Evolutionary conservation across 2,113 vertebrate species (phyloP).

Genomic region (Prionailurus viverrinus): DNA sequence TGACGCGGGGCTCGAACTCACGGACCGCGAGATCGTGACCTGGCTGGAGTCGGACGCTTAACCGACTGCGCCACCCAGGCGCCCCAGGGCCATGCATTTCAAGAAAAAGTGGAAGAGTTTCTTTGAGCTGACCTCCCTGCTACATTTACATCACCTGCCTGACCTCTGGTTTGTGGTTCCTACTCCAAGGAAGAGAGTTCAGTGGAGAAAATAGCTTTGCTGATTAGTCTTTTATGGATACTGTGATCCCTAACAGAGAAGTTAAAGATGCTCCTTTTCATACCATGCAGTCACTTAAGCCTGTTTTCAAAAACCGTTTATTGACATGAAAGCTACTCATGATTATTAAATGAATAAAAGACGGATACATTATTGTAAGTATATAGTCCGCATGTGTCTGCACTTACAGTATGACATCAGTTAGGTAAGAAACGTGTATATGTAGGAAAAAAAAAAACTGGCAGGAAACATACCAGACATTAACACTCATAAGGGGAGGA

Average conservation of each 20-base stretch:
- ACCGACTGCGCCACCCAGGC: too few species aligned
- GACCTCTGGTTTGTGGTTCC: background rate
- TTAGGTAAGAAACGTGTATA: background rate
- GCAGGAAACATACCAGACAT: background rate
- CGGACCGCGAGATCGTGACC: too few species aligned
- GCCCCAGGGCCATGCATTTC: background rate
- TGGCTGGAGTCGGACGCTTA: too few species aligned
- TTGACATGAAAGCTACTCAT: background rate
- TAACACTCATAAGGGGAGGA: background rate
- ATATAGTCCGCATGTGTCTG: background rate
- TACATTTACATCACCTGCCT: background rate
- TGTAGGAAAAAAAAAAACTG: background rate
- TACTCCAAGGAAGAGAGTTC: background rate
- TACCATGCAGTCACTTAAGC: background rate
- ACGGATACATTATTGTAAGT: background rate
- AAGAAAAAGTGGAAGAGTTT: background rate
- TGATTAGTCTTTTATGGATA: background rate
- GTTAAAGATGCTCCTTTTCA: background rate
- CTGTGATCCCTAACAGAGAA: background rate
- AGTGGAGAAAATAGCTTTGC: background rate
- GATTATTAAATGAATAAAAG: background rate
- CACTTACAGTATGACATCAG: background rate
- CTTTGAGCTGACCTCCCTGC: background rate
- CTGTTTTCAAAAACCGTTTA: background rate
- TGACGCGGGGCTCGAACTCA: too few species aligned